These are phyloP conservation scores for Calonectris borealis DNA, from an alignment of 2,113 vertebrate genomes.

Conservation along the genomic window DNA sequence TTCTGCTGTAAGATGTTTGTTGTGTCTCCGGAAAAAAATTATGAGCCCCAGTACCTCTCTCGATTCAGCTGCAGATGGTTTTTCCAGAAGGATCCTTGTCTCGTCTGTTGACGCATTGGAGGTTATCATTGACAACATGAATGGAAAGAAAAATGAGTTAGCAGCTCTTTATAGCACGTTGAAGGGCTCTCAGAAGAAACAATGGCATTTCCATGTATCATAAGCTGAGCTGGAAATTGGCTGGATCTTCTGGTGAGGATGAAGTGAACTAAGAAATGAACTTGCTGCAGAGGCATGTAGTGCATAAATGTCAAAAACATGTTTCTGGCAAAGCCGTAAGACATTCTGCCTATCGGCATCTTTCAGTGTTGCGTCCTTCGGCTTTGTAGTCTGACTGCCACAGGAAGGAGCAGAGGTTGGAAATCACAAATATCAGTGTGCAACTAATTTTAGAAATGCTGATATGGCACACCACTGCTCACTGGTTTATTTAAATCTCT, in stretches of 20 bases:
- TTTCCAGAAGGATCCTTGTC: slow-evolving; percentile 3
- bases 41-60: not conserved
- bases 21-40: not conserved
- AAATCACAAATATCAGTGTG: not conserved
- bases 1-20: not conserved
- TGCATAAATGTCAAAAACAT: not conserved
- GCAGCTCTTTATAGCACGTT: not conserved
- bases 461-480: not conserved
- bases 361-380: not conserved
- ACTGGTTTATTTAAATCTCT: slow-evolving; percentile 15
- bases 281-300: not conserved
- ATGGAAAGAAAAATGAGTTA: not conserved
- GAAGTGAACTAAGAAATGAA: not conserved
- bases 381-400: not conserved
- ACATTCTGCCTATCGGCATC: not conserved
- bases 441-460: slow-evolving; percentile 16
- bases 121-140: not conserved
- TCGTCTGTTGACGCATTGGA: not conserved
- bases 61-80: not conserved
- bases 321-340: not conserved
- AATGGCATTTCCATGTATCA: not conserved
- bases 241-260: not conserved
- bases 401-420: slow-evolving; percentile 2
- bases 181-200: not conserved
- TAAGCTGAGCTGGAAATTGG: not conserved